These are phyloP conservation scores for Macrotis lagotis DNA, from an alignment of 2,113 vertebrate genomes.

Conservation along the genomic window DNA sequence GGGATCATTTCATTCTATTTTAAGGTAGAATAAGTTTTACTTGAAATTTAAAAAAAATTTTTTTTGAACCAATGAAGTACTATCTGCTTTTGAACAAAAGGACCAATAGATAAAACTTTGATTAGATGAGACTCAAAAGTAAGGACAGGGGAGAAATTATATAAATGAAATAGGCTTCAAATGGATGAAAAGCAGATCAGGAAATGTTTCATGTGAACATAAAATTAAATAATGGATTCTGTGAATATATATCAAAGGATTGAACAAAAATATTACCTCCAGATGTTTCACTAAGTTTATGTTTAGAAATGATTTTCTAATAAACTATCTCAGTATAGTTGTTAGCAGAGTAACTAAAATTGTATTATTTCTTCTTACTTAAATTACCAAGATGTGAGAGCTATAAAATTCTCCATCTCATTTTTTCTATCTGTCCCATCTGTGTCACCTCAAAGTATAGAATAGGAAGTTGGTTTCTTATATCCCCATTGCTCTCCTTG, in stretches of 20 bases:
- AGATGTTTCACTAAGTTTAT: not conserved
- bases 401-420: not conserved
- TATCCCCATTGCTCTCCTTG: not conserved
- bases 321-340: constrained; percentile 34
- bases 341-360: constrained; percentile 38
- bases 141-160: not conserved
- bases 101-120: constrained; percentile 28
- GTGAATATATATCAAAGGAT: constrained; percentile 5
- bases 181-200: constrained; percentile 46
- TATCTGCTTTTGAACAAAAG: not conserved
- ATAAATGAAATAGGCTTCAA: constrained; percentile 64
- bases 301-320: not conserved
- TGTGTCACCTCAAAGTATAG: not conserved
- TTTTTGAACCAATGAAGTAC: not conserved
- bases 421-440: not conserved
- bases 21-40: not conserved
- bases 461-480: not conserved
- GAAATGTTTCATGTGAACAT: not conserved
- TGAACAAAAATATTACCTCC: constrained; percentile 29
- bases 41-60: not conserved
- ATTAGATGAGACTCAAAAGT: constrained; percentile 8
- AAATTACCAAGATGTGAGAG: not conserved
- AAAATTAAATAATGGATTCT: constrained; percentile 36
- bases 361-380: not conserved
- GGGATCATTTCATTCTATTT: not conserved